A percentile compares a stretch with the other conserved stretches of the same genome.
phyloP scores from a whole-genome alignment of 2,797 vertebrate genomes.

The Lateolabrax maculatus region DNA sequence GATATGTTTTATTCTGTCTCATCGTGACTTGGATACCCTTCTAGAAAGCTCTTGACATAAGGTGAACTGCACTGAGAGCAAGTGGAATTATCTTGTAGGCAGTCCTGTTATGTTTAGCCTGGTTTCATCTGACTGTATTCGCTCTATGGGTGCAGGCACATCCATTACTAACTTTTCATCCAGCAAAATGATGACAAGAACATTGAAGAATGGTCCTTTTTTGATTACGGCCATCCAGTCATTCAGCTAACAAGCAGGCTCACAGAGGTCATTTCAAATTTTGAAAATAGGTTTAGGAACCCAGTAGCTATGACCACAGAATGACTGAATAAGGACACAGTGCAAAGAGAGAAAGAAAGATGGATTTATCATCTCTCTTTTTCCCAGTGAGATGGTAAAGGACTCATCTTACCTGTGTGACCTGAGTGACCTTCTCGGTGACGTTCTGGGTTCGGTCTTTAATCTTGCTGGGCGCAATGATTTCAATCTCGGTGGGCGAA shows the following conservation, averaged over 20 bases:
- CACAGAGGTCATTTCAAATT: neutral
- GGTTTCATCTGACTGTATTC: no score
- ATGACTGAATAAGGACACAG: neutral
- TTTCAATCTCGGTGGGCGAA: constrained; percentile 95
- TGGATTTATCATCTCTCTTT: neutral
- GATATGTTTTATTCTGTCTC: neutral
- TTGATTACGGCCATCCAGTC: neutral
- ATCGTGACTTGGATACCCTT: neutral
- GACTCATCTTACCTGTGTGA: constrained; percentile 83
- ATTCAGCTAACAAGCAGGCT: neutral
- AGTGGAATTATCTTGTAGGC: neutral
- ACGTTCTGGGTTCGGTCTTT: constrained; percentile 97
- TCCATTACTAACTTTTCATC: neutral
- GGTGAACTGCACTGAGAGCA: neutral
- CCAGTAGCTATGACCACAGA: neutral
- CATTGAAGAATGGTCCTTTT: neutral
- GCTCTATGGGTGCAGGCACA: neutral
- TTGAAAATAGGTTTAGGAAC: neutral
- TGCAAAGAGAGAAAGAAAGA: neutral
- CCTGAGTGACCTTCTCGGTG: constrained; percentile 98
- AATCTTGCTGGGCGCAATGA: constrained; percentile 97
- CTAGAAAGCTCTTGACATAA: neutral
- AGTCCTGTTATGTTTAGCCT: neutral
- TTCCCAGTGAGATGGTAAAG: neutral
- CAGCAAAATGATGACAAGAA: neutral